Percentiles rank a stretch among this genome's conserved stretches.
Evolutionary conservation across 2,888 invertebrate genomes (phyloP).

Genomic region (Pyralis farinalis): DNA sequence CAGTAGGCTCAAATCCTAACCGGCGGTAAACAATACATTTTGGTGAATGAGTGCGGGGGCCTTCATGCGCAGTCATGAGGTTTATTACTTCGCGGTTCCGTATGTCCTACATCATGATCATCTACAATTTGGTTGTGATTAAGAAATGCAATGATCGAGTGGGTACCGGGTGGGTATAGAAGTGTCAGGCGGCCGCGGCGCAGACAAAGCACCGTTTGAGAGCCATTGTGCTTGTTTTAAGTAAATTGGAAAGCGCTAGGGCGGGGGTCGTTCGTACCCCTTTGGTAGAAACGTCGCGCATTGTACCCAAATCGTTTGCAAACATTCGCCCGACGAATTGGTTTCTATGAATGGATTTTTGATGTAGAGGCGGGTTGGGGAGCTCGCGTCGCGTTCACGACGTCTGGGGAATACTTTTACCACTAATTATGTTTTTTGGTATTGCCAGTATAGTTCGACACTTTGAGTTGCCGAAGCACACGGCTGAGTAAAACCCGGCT

Average conservation of each 20-base stretch:
- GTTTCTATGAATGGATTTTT: slow-evolving; percentile 7
- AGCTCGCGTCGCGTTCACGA: neutral
- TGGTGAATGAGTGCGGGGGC: too few relatives aligned
- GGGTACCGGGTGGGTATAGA: neutral
- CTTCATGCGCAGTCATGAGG: too few relatives aligned
- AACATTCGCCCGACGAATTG: slow-evolving; percentile 27
- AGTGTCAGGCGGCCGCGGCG: neutral
- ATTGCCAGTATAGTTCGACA: too few relatives aligned
- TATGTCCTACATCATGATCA: neutral
- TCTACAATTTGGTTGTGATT: neutral
- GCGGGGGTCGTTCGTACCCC: slow-evolving; percentile 1
- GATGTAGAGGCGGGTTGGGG: slow-evolving; percentile 4
- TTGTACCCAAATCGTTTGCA: slow-evolving; percentile 52
- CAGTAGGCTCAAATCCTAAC: too few relatives aligned
- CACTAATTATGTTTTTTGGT: neutral
- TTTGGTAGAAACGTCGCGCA: slow-evolving; percentile 27
- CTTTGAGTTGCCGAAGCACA: too few relatives aligned
- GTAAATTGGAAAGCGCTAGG: slow-evolving; percentile 23
- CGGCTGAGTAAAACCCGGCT: too few relatives aligned
- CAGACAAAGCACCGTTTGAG: neutral
- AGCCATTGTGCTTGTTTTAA: slow-evolving; percentile 22
- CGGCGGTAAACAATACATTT: too few relatives aligned
- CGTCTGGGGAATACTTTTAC: neutral
- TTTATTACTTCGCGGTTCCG: neutral
- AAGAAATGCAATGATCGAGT: neutral